Conservation (phyloP, 2,113 vertebrate genomes). For the Cebidichthys violaceus region DNA sequence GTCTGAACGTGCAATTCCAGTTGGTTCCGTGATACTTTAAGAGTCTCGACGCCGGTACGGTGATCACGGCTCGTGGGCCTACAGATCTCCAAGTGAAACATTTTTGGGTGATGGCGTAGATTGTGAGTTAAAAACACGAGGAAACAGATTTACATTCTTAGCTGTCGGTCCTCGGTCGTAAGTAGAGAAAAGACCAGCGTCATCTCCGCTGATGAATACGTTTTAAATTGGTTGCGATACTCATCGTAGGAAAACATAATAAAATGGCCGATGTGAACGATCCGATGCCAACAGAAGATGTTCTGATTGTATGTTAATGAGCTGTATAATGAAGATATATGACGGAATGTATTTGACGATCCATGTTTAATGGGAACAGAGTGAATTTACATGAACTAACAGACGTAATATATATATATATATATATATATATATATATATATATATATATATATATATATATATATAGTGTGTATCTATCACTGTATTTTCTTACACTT, state of each 20-base stretch:
- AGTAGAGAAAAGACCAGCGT: not conserved
- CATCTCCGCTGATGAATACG: not conserved
- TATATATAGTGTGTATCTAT: too few relatives aligned
- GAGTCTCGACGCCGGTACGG: not conserved
- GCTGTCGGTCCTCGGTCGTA: not conserved
- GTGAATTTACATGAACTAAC: slow-evolving; percentile 37
- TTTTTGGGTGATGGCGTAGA: not conserved
- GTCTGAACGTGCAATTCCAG: slow-evolving; percentile 60
- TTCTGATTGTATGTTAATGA: slow-evolving; percentile 37
- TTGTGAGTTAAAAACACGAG: not conserved
- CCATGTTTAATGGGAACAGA: slow-evolving; percentile 55
- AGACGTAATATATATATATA: slow-evolving; percentile 40
- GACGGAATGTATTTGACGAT: slow-evolving; percentile 72
- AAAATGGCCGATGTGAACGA: slow-evolving; percentile 5
- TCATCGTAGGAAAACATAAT: not conserved
- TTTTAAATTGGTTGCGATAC: slow-evolving; percentile 17
- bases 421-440: too few relatives aligned
- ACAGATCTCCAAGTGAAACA: not conserved
- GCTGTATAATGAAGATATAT: slow-evolving; percentile 31
- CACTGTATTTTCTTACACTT: slow-evolving; percentile 75
- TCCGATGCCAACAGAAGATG: slow-evolving; percentile 8
- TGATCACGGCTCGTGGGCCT: not conserved
- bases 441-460: too few relatives aligned
- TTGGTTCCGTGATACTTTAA: slow-evolving; percentile 27
- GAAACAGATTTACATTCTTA: not conserved